Conservation (phyloP, 2,888 invertebrate genomes). For the Ophioninae sp. region DNA sequence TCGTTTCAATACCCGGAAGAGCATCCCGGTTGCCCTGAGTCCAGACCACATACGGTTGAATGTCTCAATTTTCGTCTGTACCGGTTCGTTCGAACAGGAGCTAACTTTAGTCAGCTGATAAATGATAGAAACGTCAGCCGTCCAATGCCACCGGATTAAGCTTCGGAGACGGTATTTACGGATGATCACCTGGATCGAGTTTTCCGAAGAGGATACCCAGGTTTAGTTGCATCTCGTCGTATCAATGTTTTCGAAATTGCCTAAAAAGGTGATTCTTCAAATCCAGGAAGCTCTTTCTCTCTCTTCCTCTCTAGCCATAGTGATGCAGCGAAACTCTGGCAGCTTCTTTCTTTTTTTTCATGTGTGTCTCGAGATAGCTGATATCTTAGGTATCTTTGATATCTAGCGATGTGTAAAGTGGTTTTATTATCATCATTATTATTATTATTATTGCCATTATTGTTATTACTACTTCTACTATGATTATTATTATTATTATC, state of each 20-base stretch:
- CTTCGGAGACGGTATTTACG: not conserved
- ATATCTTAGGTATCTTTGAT: too few species aligned
- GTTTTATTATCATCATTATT: too few species aligned
- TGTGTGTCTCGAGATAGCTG: too few species aligned
- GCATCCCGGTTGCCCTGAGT: not conserved
- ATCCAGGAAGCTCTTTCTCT: slow-evolving; percentile 19
- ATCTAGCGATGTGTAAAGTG: too few species aligned
- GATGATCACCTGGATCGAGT: not conserved
- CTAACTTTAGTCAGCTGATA: not conserved
- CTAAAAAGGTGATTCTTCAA: slow-evolving; percentile 2
- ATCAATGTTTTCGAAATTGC: not conserved
- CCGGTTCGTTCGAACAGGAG: not conserved
- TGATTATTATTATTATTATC: too few species aligned
- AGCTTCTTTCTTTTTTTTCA: too few species aligned
- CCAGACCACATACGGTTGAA: not conserved
- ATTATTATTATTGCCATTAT: too few species aligned
- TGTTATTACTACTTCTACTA: too few species aligned
- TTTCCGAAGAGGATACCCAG: not conserved
- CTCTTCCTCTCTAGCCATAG: too few species aligned
- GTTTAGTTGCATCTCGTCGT: not conserved
- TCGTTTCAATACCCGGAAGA: not conserved
- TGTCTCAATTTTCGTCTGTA: not conserved
- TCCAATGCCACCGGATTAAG: not conserved
- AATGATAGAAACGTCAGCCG: not conserved
- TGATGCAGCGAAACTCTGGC: too few species aligned